phyloP scores from a whole-genome alignment of 2,797 vertebrate genomes.

The Champsocephalus gunnari region DNA sequence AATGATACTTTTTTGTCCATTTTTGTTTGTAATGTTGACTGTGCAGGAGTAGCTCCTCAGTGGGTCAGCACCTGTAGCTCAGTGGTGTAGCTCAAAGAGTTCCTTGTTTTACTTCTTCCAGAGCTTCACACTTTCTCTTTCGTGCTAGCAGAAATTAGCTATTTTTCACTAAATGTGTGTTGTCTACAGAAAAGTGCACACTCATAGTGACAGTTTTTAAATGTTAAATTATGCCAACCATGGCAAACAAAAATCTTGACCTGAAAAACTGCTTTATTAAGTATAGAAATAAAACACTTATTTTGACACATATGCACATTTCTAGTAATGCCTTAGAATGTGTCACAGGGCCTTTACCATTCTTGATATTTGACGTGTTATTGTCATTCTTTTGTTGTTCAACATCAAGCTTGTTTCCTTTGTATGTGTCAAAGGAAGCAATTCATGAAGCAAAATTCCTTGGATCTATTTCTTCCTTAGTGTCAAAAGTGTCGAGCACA shows the following conservation, averaged over 20 bases:
- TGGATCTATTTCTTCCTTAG: slow-evolving; percentile 30
- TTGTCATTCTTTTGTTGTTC: slow-evolving; percentile 36
- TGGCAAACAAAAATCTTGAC: neutral
- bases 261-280: neutral
- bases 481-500: slow-evolving; percentile 55
- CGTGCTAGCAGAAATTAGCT: neutral
- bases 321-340: neutral
- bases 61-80: neutral
- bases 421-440: slow-evolving; percentile 35
- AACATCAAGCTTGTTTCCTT: slow-evolving; percentile 1
- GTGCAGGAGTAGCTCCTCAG: neutral
- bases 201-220: neutral
- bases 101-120: neutral
- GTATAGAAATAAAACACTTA: neutral
- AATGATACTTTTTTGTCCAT: neutral
- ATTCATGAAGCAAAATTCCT: slow-evolving; percentile 30
- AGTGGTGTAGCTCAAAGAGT: too few relatives aligned
- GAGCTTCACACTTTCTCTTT: neutral
- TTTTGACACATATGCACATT: slow-evolving; percentile 10
- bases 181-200: neutral
- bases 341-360: neutral
- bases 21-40: neutral
- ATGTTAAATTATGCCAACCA: neutral
- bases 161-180: neutral
- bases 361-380: neutral